phyloP scores from a whole-genome alignment of 2,888 invertebrate genomes.

The Glaucopsyche alexis region DNA sequence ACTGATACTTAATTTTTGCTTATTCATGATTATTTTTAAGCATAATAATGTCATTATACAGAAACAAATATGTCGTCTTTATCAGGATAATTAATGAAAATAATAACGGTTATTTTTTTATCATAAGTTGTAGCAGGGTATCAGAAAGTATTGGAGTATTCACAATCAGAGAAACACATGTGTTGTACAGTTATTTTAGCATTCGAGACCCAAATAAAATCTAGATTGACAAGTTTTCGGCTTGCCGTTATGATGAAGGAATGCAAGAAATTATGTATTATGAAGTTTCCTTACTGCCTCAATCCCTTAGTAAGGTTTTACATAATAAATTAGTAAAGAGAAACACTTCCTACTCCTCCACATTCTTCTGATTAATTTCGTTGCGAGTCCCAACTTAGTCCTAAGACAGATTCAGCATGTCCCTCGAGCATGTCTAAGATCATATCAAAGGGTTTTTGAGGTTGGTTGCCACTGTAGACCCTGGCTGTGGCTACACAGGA shows the following conservation, averaged over 20 bases:
- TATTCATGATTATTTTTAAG: background rate
- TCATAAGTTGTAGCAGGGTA: background rate
- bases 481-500: too few relatives aligned
- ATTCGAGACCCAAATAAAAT: slow-evolving; percentile 13
- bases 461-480: too few relatives aligned
- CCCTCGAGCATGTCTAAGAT: too few relatives aligned
- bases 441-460: too few relatives aligned
- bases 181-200: background rate
- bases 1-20: background rate
- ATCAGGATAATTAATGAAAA: background rate
- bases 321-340: too few relatives aligned
- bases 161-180: background rate
- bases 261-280: too few relatives aligned
- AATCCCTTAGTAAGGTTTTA: too few relatives aligned
- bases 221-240: slow-evolving; percentile 14
- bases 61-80: background rate
- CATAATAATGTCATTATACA: background rate
- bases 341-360: too few relatives aligned
- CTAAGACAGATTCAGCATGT: too few relatives aligned
- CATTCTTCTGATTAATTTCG: too few relatives aligned
- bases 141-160: background rate
- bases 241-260: background rate
- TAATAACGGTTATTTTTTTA: background rate
- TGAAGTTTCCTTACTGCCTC: too few relatives aligned
- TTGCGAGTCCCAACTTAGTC: too few relatives aligned